phyloP scores from a whole-genome alignment of 2,797 vertebrate genomes.

The Catharus ustulatus region DNA sequence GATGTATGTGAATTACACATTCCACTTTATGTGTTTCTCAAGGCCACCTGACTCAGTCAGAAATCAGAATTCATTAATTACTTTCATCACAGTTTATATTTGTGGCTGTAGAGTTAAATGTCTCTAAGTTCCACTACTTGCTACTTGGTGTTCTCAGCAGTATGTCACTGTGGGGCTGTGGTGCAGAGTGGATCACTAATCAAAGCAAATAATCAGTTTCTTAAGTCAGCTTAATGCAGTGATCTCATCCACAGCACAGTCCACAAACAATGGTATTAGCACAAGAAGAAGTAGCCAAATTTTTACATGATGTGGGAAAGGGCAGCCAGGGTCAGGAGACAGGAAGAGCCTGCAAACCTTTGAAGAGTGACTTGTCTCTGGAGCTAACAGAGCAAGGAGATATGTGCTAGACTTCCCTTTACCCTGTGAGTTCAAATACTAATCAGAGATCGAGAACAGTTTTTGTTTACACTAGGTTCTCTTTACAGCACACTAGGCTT shows the following conservation, averaged over 20 bases:
- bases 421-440: background rate
- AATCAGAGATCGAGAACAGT: background rate
- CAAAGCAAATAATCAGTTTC: conserved; percentile 4
- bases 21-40: background rate
- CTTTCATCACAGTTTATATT: background rate
- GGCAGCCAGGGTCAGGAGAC: background rate
- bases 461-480: background rate
- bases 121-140: background rate
- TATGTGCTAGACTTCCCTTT: background rate
- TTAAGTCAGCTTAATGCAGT: background rate
- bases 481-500: background rate
- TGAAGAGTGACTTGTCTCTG: background rate
- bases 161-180: background rate
- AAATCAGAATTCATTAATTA: background rate
- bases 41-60: background rate
- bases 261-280: background rate
- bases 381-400: background rate
- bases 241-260: background rate
- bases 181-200: background rate
- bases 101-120: background rate
- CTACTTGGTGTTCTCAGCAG: background rate
- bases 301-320: background rate
- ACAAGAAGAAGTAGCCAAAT: background rate
- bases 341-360: background rate
- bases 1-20: accelerated